Evolutionary conservation across 2,888 invertebrate genomes (phyloP), one percentile per base, ranked within the genome.

Genomic region (Ryuthela nishihirai): DNA sequence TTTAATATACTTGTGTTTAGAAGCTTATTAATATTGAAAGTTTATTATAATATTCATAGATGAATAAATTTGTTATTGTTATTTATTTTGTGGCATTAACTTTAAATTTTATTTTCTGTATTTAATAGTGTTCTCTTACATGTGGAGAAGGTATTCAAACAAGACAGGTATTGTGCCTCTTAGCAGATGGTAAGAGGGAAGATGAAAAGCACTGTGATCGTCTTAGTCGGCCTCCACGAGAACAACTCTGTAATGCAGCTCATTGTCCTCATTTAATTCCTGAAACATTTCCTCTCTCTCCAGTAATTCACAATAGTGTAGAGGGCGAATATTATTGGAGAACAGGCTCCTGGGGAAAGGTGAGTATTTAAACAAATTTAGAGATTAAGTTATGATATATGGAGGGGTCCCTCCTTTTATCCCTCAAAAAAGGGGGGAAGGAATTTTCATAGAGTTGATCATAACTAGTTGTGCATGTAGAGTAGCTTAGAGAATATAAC

Each of bases 301-400:
- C 21, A 21, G 25, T 54, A n/a, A 24, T 17, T 7, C 36, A 53
- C 10, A 60, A 54, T 25, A 49, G 40, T 18, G 44, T 43, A 5
- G 47, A 50, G 23, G 23, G 32, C 3, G 25, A 9, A n/a, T 44
- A 38, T 25, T 52, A 72, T 42, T 77, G 77, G 77, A 71, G 74
- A 63, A 71, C 71, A 20, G 76, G 77, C 25, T 70, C 72, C 0
- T 79, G 79, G 78, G 73, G 75, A 59, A 71, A 73, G 67, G 79
- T 79, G 17, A 50, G 45, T 25, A 26, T 10, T 17, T 6, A n/a
- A n/a, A n/a, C n/a, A n/a, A n/a, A n/a, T n/a, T n/a, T n/a, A n/a
- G n/a, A n/a, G 7, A 5, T 39, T 36, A n/a, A n/a, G n/a, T n/a
- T n/a, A n/a, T n/a, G n/a, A n/a, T n/a, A n/a, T n/a, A n/a, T n/a